Evolutionary conservation across 2,888 invertebrate genomes (phyloP).

Genomic region (Drosophila heteroneura): DNA sequence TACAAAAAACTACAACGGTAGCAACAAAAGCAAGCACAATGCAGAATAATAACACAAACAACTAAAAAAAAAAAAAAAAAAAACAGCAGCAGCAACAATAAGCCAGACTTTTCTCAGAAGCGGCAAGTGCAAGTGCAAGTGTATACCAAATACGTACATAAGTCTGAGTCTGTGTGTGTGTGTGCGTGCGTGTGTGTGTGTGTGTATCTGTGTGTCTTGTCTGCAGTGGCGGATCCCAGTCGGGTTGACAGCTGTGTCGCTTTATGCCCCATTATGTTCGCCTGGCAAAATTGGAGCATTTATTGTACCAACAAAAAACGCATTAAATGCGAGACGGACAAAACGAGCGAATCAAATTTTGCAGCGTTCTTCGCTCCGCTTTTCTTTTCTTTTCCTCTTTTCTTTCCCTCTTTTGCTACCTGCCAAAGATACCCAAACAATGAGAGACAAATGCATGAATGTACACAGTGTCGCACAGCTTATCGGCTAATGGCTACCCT

Average conservation of each 20-base stretch:
- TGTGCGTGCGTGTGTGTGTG: conserved; percentile 5
- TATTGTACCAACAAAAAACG: conserved; percentile 84
- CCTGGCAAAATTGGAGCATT: conserved; percentile 86
- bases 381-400: conserved; percentile 7
- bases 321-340: conserved; percentile 54
- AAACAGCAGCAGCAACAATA: conserved; percentile 37
- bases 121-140: conserved; percentile 61
- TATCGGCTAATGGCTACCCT: conserved; percentile 12
- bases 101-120: conserved; percentile 58
- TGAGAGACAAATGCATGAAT: neutral
- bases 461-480: neutral
- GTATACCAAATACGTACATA: conserved; percentile 4
- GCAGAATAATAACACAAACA: conserved; percentile 40
- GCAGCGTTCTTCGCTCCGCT: conserved; percentile 28
- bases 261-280: conserved; percentile 78
- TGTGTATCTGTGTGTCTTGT: conserved; percentile 10
- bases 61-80: conserved; percentile 7
- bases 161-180: conserved; percentile 5
- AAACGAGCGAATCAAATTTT: conserved; percentile 27
- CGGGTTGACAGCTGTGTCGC: conserved; percentile 47
- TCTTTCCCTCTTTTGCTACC: conserved; percentile 4
- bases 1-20: conserved; percentile 15
- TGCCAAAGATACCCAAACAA: conserved; percentile 15
- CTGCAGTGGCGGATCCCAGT: conserved; percentile 26
- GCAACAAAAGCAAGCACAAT: conserved; percentile 28